Evolutionary conservation across 2,888 invertebrate genomes (phyloP), one percentile per base, ranked within the genome.

Genomic region (Pteria penguin): DNA sequence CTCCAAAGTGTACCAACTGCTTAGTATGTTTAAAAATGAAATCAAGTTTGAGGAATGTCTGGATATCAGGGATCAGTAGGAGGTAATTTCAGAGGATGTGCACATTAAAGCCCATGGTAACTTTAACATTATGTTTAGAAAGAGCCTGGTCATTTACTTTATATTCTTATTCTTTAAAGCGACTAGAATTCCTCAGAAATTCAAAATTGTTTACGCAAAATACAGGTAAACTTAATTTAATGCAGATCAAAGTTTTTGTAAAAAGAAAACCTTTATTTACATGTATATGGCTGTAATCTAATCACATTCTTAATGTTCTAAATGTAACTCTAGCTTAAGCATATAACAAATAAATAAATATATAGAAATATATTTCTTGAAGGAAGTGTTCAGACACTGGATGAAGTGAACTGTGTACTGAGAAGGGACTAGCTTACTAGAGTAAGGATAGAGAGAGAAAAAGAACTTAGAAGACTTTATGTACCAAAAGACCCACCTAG

Each of bases 21-120:
- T 61, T n/a, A 70, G 33, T 4, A 24, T 36, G 70, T 29, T 60
- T 8, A 70, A 70, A 26, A 70, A 70, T 70, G 70, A 70, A 27
- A 45, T 61, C 32, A 70, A 70, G 27, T 57, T 61, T 70, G 61
- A 60, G 22, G 61, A 70, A 14, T 70, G 70, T 29, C 4, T 70
- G 4, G 45, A 26, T n/a, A 70, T 70, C 2, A 36, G 36, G 61
- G 70, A 70, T n/a, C 14, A 61, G n/a, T 61, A 60, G 36, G 70
- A 70, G 27, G n/a, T 18, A 1, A 66, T 54, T 22, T 11, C 27
- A 55, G 45, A 36, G 14, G 45, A 36, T 36, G 45, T 36, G 5
- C 14, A 11, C 45, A 36, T 36, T 36, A 36, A 14, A 11, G 45
- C 45, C 5, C 45, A 36, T 36, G 45, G 45, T 36, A 36, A 36